Conservation (phyloP, 2,797 vertebrate genomes). For the Perodicticus potto region DNA sequence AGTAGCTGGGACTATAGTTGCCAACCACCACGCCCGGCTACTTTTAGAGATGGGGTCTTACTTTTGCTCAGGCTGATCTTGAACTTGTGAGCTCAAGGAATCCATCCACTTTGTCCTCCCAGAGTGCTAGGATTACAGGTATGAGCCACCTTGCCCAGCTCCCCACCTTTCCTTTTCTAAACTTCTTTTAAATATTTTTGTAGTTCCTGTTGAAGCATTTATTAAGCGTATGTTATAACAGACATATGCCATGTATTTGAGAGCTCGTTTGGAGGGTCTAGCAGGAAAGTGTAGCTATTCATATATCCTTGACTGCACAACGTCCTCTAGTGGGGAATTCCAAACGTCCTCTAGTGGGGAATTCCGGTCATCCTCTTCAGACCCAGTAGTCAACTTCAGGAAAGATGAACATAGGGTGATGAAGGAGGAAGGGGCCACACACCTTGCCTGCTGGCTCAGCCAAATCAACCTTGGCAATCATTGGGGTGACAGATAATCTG, state of each 20-base stretch:
- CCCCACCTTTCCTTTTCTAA: neutral
- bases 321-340: too few relatives aligned
- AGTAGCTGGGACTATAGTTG: too few relatives aligned
- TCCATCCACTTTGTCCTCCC: too few relatives aligned
- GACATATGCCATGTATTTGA: neutral
- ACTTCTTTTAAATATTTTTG: neutral
- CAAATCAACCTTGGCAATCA: neutral
- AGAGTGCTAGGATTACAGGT: too few relatives aligned
- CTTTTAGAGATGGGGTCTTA: too few relatives aligned
- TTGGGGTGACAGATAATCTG: neutral
- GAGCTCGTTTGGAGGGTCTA: neutral
- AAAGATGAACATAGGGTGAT: neutral
- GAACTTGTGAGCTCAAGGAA: too few relatives aligned
- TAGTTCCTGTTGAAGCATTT: neutral
- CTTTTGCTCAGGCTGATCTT: too few relatives aligned
- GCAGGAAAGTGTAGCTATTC: neutral
- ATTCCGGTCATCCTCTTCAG: neutral
- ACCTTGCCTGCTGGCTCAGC: neutral
- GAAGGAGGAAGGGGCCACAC: neutral
- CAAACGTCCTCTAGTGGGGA: neutral
- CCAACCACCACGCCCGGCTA: too few relatives aligned
- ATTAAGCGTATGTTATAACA: neutral
- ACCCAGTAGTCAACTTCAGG: neutral
- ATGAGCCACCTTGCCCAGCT: too few relatives aligned
- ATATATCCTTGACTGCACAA: neutral